Evolutionary conservation across 1,140 invertebrate genomes (phyloP).

Genomic region (Amphibalanus amphitrite): DNA sequence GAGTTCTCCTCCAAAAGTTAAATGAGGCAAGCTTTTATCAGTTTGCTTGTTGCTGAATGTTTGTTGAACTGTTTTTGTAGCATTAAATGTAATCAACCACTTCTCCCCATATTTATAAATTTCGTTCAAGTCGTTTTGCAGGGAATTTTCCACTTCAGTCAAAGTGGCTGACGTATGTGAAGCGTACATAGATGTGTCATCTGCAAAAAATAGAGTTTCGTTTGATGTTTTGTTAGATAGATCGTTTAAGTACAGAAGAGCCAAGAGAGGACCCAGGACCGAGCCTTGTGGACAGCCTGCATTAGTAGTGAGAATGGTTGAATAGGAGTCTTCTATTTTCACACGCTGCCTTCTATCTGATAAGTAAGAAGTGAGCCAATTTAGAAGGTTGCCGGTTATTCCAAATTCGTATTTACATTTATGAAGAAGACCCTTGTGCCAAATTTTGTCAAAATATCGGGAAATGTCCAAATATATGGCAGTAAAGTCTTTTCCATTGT

Average conservation of each 20-base stretch:
- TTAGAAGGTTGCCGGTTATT: neutral
- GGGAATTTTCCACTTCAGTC: neutral
- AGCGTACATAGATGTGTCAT: neutral
- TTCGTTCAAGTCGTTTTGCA: neutral
- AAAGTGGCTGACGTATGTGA: neutral
- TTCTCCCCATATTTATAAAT: neutral
- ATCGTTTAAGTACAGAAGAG: neutral
- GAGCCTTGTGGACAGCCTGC: neutral
- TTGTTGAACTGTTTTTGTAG: neutral
- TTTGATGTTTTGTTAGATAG: neutral
- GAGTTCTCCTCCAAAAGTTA: too few relatives aligned
- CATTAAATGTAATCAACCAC: neutral
- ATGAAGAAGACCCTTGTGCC: neutral
- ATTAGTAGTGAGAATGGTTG: neutral
- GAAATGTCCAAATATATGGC: conserved; percentile 1
- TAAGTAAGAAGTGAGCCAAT: neutral
- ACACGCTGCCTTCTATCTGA: neutral
- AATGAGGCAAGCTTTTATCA: too few relatives aligned
- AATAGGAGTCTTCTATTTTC: neutral
- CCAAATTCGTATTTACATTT: neutral
- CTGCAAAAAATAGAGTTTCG: neutral
- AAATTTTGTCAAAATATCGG: neutral
- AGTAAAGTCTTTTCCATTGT: neutral
- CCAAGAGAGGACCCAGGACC: neutral
- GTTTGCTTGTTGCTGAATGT: too few relatives aligned